These are phyloP conservation scores for Cataglyphis albicans DNA, from an alignment of 2,888 invertebrate species.

Conservation along the genomic window DNA sequence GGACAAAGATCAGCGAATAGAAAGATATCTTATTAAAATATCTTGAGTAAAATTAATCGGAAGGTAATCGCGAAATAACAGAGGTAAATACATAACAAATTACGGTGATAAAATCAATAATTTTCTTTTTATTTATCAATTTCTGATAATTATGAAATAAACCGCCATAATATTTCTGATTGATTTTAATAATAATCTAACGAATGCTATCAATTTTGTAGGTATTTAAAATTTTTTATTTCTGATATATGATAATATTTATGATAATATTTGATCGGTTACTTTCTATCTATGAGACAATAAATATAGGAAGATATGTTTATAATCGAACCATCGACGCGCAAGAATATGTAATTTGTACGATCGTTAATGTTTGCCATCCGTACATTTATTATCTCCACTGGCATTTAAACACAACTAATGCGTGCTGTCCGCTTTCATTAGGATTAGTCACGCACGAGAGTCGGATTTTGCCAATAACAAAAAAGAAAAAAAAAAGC, in stretches of 20 bases:
- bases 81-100: neutral
- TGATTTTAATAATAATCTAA: neutral
- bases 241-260: neutral
- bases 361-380: slow-evolving; percentile 63
- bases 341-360: slow-evolving; percentile 50
- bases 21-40: neutral
- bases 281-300: neutral
- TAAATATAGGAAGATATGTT: slow-evolving; percentile 27
- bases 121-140: neutral
- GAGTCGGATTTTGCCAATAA: slow-evolving; percentile 75
- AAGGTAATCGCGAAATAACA: neutral
- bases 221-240: neutral
- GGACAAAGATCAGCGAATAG: neutral
- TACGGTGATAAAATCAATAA: neutral
- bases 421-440: slow-evolving; percentile 67
- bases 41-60: neutral
- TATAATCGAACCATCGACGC: slow-evolving; percentile 25
- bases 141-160: neutral
- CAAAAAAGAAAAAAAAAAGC: slow-evolving; percentile 67
- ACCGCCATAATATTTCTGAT: neutral
- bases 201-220: neutral
- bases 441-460: slow-evolving; percentile 78
- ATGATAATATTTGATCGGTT: neutral
- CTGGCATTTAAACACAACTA: slow-evolving; percentile 64
- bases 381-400: slow-evolving; percentile 59